A percentile compares a stretch with the other conserved stretches of the same genome.
Evolutionary conservation across 2,113 vertebrate species (phyloP).

Genomic region (Stomatorhinus ivindoensis): DNA sequence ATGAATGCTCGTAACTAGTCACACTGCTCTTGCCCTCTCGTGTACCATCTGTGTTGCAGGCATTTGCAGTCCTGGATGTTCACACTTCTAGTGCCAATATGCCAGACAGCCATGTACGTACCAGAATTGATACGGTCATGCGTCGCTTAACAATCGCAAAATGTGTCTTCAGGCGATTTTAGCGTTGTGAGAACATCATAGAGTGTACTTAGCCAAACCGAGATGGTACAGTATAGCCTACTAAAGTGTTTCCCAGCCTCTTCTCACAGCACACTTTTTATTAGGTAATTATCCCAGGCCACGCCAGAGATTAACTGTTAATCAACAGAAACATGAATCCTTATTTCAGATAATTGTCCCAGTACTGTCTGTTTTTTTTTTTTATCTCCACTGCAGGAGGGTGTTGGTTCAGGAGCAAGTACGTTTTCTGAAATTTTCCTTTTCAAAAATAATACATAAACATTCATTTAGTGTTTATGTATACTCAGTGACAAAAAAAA

Average conservation of each 20-base stretch:
- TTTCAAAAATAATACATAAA: not conserved
- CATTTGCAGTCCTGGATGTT: not conserved
- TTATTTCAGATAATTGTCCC: not conserved
- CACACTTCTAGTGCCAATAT: not conserved
- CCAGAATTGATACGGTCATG: not conserved
- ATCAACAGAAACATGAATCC: not conserved
- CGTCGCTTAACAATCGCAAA: not conserved
- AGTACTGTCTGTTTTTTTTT: not conserved
- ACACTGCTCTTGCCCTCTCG: not conserved
- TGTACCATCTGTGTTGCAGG: not conserved
- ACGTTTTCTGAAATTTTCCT: not conserved
- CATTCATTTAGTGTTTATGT: no score
- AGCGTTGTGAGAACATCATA: not conserved
- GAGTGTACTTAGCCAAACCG: not conserved
- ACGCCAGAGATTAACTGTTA: not conserved
- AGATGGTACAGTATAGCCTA: not conserved
- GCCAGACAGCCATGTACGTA: not conserved
- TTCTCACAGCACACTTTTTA: not conserved
- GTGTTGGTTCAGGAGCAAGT: not conserved
- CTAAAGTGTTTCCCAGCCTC: not conserved
- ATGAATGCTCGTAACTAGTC: not conserved
- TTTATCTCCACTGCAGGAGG: not conserved
- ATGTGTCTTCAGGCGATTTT: not conserved
- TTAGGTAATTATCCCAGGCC: not conserved
- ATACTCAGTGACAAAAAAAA: no score